phyloP scores from a whole-genome alignment of 1,140 invertebrate genomes.

The Drosophila kepulauana region DNA sequence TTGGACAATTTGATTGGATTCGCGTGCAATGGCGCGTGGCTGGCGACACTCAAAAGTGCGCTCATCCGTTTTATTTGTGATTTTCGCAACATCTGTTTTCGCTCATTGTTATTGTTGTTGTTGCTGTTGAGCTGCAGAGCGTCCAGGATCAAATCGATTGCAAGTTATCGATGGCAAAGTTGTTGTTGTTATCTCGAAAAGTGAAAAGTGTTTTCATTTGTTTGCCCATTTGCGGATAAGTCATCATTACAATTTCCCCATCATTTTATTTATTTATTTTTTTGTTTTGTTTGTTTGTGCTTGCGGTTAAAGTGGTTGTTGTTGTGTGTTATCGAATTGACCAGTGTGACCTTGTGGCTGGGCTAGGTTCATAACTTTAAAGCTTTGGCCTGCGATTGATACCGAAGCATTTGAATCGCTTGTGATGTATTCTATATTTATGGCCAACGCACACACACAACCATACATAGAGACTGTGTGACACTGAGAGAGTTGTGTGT shows the following conservation, averaged over 20 bases:
- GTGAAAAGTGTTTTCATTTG: constrained; percentile 3
- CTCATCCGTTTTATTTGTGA: constrained; percentile 59
- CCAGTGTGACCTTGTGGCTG: constrained; percentile 7
- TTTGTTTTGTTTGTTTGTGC: neutral
- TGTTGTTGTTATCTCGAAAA: neutral
- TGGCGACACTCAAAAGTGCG: constrained; percentile 37
- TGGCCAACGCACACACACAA: neutral
- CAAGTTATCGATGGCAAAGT: neutral
- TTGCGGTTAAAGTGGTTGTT: neutral
- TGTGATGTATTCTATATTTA: neutral
- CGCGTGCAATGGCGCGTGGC: constrained; percentile 38
- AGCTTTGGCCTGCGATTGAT: neutral
- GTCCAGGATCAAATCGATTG: neutral
- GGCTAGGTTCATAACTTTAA: neutral
- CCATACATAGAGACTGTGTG: neutral
- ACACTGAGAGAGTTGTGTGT: constrained; percentile 7
- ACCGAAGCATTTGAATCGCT: neutral
- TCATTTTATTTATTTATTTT: neutral
- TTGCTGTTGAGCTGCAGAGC: neutral
- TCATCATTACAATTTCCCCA: neutral
- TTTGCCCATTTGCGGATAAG: neutral
- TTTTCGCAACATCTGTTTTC: constrained; percentile 74
- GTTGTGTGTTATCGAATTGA: constrained; percentile 1
- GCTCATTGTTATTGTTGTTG: neutral
- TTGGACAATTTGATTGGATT: constrained; percentile 26